Percentiles rank a stretch among this genome's conserved stretches.
Conservation (phyloP, 2,797 vertebrate species). For the Oryzias sinensis region DNA sequence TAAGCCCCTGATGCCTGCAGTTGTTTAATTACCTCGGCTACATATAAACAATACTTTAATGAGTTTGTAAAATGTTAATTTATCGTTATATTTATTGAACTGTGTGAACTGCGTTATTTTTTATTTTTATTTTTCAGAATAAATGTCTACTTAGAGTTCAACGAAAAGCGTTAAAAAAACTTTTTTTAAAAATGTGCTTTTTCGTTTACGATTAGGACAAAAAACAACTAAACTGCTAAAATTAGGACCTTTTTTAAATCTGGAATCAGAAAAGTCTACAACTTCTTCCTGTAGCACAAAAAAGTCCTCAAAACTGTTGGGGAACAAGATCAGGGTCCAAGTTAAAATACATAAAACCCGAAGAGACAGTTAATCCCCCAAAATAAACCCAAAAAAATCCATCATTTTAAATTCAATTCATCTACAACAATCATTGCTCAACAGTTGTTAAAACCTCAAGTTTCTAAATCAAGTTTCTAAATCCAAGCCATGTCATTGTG, state of each 20-base stretch:
- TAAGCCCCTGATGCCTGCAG: not conserved
- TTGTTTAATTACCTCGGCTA: not conserved
- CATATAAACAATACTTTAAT: not conserved
- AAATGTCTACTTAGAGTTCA: no score
- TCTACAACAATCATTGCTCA: not conserved
- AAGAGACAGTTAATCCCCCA: not conserved
- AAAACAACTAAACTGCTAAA: no score
- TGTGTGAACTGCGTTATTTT: not conserved
- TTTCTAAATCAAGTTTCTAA: no score
- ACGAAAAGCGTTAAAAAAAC: no score
- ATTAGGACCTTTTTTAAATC: no score
- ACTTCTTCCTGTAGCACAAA: no score
- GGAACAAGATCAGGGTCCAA: not conserved
- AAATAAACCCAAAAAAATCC: not conserved
- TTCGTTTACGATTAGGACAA: no score
- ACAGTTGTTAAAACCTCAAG: no score
- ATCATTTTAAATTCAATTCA: constrained; percentile 27
- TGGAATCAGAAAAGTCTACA: no score
- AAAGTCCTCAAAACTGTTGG: no score
- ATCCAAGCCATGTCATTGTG: no score
- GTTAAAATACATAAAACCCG: constrained; percentile 8
- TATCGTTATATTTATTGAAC: not conserved
- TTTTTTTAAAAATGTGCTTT: no score
- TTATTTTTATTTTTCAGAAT: not conserved
- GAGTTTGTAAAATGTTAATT: not conserved